Percentiles rank a stretch among this genome's conserved stretches.
These are phyloP conservation scores for Drosophila parabipectinata DNA, from an alignment of 1,140 invertebrate genomes.

Conservation along the genomic window DNA sequence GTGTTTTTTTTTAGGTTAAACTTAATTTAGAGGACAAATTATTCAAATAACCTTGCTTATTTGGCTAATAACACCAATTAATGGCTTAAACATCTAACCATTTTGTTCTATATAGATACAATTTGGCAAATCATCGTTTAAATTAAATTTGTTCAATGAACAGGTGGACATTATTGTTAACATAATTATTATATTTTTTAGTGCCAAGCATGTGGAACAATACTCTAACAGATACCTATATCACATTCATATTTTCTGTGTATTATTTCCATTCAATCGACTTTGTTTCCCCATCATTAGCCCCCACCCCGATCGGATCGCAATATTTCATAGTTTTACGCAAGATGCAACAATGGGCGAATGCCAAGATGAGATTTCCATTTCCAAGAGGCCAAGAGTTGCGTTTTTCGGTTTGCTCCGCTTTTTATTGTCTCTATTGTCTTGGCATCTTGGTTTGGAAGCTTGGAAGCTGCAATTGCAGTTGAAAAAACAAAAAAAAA, in stretches of 20 bases:
- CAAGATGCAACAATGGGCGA: slow-evolving; percentile 29
- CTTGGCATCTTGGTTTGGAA: background rate
- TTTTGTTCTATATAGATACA: too few relatives aligned
- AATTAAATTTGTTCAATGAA: too few relatives aligned
- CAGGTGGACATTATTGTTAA: too few relatives aligned
- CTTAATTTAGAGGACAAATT: too few relatives aligned
- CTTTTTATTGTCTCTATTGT: slow-evolving; percentile 29
- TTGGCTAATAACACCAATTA: too few relatives aligned
- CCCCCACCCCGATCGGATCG: slow-evolving; percentile 11
- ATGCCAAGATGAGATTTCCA: slow-evolving; percentile 42
- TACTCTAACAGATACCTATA: too few relatives aligned
- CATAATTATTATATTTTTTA: too few relatives aligned
- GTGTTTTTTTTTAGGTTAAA: too few relatives aligned
- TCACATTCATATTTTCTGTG: background rate
- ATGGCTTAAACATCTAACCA: too few relatives aligned
- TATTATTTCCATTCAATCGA: background rate
- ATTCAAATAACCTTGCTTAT: too few relatives aligned
- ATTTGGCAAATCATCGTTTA: too few relatives aligned
- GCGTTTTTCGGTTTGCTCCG: slow-evolving; percentile 26
- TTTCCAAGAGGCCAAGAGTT: slow-evolving; percentile 19
- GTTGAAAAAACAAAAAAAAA: slow-evolving; percentile 2
- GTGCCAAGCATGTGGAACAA: too few relatives aligned
- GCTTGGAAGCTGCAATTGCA: slow-evolving; percentile 41
- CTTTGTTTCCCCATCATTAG: slow-evolving; percentile 7
- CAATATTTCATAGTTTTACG: slow-evolving; percentile 40